Evolutionary conservation across 2,888 invertebrate genomes (phyloP).

Genomic region (Caenorhabditis drosophilae): DNA sequence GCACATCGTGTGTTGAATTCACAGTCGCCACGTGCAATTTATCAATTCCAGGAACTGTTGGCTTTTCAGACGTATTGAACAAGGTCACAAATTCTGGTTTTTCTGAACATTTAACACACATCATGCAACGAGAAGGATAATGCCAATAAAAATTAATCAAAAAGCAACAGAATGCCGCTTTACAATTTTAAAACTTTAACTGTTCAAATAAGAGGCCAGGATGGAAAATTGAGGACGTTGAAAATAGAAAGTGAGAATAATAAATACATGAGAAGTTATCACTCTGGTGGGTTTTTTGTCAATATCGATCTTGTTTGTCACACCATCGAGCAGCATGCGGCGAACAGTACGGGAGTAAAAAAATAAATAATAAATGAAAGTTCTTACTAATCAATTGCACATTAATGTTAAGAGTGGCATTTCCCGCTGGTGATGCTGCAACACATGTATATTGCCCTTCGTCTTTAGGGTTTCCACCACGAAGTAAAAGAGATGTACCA

Average conservation of each 20-base stretch:
- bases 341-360: too few relatives aligned
- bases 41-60: constrained; percentile 22
- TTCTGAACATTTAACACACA: constrained; percentile 51
- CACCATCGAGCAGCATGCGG: constrained; percentile 38
- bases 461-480: constrained; percentile 67
- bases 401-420: constrained; percentile 70
- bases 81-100: constrained; percentile 55
- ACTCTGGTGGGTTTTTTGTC: constrained; percentile 11
- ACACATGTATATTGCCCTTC: constrained; percentile 73
- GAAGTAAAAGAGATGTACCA: constrained; percentile 57
- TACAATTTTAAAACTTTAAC: too few relatives aligned
- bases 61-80: constrained; percentile 18
- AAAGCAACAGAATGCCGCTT: too few relatives aligned
- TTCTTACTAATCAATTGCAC: constrained; percentile 72
- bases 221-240: too few relatives aligned
- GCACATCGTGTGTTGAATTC: constrained; percentile 29
- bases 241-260: too few relatives aligned
- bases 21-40: constrained; percentile 21
- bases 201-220: too few relatives aligned
- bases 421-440: constrained; percentile 76
- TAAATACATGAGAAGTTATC: constrained; percentile 33
- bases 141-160: too few relatives aligned
- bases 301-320: constrained; percentile 18
- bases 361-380: too few relatives aligned
- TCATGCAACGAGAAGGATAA: constrained; percentile 43